Base-by-base conservation (phyloP, 92 coral and sea anemone species). In the Phenganax subtilis region DNA sequence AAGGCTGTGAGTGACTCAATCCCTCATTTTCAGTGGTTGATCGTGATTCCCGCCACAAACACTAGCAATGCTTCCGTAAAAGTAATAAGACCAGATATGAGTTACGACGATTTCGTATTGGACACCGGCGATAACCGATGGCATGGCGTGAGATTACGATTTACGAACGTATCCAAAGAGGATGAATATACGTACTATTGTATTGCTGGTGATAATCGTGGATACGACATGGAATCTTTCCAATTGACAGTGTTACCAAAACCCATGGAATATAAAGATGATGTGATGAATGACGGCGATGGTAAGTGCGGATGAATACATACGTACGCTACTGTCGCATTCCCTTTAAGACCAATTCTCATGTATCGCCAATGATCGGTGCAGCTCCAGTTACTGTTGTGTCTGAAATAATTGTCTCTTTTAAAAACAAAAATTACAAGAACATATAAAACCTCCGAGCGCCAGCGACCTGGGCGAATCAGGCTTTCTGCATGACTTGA, bases 1-100 rank as follows among this genome's bases (percentile, higher is more conserved):
- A 85, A 71, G 55, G 97, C 96, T 3, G 57, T 90, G 17, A 92
- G 97, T 71, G 99, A 96, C 72, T 85, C 92, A 10, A 81, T 90
- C 91, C 99, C 99, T 12, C 99, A 96, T 76, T 96, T 96, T 86
- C 99, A 92, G 83, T 96, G 96, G 96, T 55, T 96, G 3, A 85
- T 90, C 10, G 90, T 44, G 47, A 37, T 0, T 37, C 47, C 47
- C 47, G 0, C 47, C 47, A 37, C 47, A 0, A 37, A 37, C 17
- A 12, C 12, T 9, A 51, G 20, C 55, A 69, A 63, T 10, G 53
- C 9, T 10, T 0, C 67, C 10, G 27, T 79, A n/a, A 37, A 67
- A 30, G 75, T 79, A 16, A 30, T 79, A 3, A 10, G 51, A 29
- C 83, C 83, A n/a, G 69, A 31, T 63, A 52, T 79, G 3, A 27